Evolutionary conservation across 2,113 vertebrate genomes (phyloP).

Genomic region (Podarcis raffonei): DNA sequence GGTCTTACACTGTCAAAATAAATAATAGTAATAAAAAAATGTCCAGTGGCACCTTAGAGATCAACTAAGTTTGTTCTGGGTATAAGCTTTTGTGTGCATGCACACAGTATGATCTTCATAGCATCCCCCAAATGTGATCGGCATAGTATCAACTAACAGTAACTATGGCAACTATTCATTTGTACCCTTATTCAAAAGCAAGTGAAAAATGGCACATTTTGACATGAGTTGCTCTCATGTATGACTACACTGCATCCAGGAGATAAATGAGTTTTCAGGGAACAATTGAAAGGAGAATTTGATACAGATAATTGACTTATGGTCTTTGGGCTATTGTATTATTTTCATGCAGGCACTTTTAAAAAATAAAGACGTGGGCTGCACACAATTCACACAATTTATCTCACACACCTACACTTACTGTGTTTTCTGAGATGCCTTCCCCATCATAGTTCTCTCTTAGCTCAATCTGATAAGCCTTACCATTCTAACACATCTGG

Average conservation of each 20-base stretch:
- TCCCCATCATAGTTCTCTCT: background rate
- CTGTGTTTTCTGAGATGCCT: background rate
- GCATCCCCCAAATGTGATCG: conserved; percentile 11
- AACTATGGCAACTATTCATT: conserved; percentile 57
- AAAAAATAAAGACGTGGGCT: background rate
- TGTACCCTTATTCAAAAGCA: conserved; percentile 2
- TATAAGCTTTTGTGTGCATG: too few species aligned
- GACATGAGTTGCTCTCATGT: conserved; percentile 24
- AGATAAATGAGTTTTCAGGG: background rate
- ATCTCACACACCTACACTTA: background rate
- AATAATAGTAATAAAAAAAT: too few species aligned
- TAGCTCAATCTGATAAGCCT: background rate
- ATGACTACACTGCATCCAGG: background rate
- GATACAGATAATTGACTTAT: accelerated
- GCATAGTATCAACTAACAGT: conserved; percentile 46
- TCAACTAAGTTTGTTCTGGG: too few species aligned
- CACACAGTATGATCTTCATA: conserved; percentile 21
- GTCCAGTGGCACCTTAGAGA: too few species aligned
- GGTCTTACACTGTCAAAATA: too few species aligned
- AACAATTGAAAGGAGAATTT: background rate
- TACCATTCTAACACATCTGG: background rate
- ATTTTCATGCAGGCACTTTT: accelerated
- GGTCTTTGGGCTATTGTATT: accelerated
- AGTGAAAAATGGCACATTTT: conserved; percentile 3
- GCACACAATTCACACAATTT: background rate